A percentile compares a stretch with the other conserved stretches of the same genome.
Evolutionary conservation across 2,888 invertebrate genomes (phyloP).

Genomic region (Hyppa rectilinea): DNA sequence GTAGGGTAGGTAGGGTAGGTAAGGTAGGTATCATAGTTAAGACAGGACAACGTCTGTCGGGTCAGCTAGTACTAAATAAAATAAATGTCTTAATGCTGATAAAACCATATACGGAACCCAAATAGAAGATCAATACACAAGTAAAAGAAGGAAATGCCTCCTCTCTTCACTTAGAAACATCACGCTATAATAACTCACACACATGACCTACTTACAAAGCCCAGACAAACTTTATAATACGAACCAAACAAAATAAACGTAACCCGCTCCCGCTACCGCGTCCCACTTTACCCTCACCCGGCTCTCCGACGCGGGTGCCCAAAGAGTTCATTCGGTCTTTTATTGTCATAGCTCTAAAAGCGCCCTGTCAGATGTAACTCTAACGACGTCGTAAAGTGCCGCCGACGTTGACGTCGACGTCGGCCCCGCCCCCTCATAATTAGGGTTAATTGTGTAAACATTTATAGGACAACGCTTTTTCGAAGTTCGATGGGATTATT

Average conservation of each 20-base stretch:
- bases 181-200: neutral
- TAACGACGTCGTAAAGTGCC: constrained; percentile 78
- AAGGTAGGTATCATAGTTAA: too few relatives aligned
- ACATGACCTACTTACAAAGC: neutral
- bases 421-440: constrained; percentile 70
- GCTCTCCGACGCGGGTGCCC: constrained; percentile 62
- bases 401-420: constrained; percentile 54
- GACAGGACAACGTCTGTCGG: too few relatives aligned
- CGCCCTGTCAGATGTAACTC: constrained; percentile 73
- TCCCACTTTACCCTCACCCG: constrained; percentile 37
- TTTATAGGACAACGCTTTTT: constrained; percentile 65
- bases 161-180: neutral
- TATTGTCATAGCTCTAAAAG: constrained; percentile 75
- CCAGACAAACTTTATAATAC: neutral
- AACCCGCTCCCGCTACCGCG: constrained; percentile 63
- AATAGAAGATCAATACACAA: neutral
- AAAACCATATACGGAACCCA: neutral
- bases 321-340: constrained; percentile 78
- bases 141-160: neutral
- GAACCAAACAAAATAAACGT: neutral
- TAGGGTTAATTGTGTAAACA: constrained; percentile 79
- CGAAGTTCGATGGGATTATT: constrained; percentile 46
- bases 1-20: too few relatives aligned
- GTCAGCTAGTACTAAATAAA: too few relatives aligned
- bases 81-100: too few relatives aligned